phyloP scores from a whole-genome alignment of 2,888 invertebrate genomes.

The Eledona agricola region DNA sequence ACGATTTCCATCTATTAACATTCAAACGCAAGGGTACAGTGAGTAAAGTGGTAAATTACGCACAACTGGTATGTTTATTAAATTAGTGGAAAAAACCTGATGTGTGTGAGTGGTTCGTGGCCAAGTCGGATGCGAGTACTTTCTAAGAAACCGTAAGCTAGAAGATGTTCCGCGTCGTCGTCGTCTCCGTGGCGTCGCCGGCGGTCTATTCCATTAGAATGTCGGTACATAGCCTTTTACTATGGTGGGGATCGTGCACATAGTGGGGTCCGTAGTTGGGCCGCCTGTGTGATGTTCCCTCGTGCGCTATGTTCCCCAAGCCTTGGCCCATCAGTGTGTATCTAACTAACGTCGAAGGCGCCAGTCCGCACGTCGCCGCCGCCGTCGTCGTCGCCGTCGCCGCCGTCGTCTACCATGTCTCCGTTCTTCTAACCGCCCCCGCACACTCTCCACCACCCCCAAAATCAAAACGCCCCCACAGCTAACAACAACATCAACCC shows the following conservation, averaged over 20 bases:
- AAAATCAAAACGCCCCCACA: background rate
- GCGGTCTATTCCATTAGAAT: conserved; percentile 42
- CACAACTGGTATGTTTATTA: too few relatives aligned
- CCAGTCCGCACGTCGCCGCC: conserved; percentile 34
- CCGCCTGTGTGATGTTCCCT: conserved; percentile 37
- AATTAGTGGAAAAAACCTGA: too few relatives aligned
- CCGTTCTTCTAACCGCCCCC: background rate
- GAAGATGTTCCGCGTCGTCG: too few relatives aligned
- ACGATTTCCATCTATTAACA: too few relatives aligned
- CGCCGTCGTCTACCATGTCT: conserved; percentile 21
- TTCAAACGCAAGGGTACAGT: too few relatives aligned
- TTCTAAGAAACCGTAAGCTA: too few relatives aligned
- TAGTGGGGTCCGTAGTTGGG: conserved; percentile 38
- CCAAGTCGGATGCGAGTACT: too few relatives aligned
- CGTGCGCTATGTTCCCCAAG: conserved; percentile 41
- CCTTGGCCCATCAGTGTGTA: conserved; percentile 40
- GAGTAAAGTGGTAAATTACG: too few relatives aligned
- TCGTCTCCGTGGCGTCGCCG: conserved; percentile 17
- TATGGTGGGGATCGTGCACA: conserved; percentile 45
- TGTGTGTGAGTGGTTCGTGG: too few relatives aligned
- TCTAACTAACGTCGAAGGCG: conserved; percentile 41
- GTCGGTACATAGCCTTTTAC: conserved; percentile 47
- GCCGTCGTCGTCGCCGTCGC: too few relatives aligned
- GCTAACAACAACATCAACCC: conserved; percentile 5
- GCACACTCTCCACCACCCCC: background rate